phyloP scores from a whole-genome alignment of 2,113 vertebrate genomes.

The Neotoma lepida region DNA sequence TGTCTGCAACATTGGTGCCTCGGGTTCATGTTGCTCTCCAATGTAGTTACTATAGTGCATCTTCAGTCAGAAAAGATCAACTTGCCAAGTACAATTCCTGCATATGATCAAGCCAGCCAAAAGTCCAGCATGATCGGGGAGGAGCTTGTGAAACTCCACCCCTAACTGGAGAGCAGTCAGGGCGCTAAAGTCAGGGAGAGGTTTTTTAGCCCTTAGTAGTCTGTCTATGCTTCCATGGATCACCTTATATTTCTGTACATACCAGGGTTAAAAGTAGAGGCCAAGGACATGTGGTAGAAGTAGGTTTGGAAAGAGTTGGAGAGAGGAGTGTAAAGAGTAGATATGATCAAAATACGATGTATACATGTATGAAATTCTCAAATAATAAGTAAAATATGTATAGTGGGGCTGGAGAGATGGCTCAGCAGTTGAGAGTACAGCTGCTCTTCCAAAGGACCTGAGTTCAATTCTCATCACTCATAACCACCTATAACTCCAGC shows the following conservation, averaged over 20 bases:
- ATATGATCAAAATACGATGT: background rate
- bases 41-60: background rate
- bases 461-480: background rate
- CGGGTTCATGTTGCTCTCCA: background rate
- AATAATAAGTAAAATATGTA: background rate
- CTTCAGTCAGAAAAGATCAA: background rate
- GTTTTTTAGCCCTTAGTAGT: background rate
- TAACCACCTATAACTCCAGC: background rate
- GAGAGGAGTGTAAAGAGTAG: background rate
- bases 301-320: background rate
- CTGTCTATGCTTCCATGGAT: background rate
- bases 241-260: background rate
- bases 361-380: background rate
- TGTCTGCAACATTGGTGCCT: background rate
- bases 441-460: background rate
- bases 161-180: background rate
- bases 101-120: background rate
- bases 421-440: too few species aligned
- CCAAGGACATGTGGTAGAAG: background rate
- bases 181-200: too few species aligned
- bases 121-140: background rate
- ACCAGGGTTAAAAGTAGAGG: background rate
- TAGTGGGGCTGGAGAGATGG: background rate
- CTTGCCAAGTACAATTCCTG: background rate
- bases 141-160: too few species aligned